These are phyloP conservation scores for Syncerus caffer DNA, from an alignment of 2,797 vertebrate genomes.

Conservation along the genomic window DNA sequence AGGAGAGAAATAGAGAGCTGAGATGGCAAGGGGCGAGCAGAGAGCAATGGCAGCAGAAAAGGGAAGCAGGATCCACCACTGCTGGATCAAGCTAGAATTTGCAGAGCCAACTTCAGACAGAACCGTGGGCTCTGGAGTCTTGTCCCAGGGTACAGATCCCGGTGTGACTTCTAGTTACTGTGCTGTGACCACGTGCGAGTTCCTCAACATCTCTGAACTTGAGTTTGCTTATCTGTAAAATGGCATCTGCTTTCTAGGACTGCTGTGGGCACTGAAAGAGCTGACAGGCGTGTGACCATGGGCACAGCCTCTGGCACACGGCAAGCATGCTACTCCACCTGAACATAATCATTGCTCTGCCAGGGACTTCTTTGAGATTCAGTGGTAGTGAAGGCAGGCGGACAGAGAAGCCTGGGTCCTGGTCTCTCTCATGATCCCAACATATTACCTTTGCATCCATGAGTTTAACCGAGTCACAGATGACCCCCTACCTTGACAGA, in stretches of 20 bases:
- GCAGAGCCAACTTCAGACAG: background rate
- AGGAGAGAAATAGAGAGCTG: background rate
- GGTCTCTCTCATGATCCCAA: background rate
- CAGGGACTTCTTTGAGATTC: background rate
- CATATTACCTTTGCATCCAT: background rate
- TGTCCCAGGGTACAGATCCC: background rate
- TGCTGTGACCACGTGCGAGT: background rate
- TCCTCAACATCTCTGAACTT: background rate
- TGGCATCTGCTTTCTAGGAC: background rate
- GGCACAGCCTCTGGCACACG: background rate
- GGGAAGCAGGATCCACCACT: no score
- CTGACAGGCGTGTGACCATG: background rate
- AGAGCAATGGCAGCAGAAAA: background rate
- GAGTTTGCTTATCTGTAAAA: background rate
- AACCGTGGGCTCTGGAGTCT: background rate
- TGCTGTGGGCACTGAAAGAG: background rate
- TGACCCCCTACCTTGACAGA: background rate
- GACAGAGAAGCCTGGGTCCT: background rate
- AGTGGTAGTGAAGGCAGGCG: background rate
- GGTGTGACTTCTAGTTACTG: background rate
- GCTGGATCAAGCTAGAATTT: background rate
- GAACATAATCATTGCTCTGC: no score
- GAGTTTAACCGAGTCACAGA: background rate
- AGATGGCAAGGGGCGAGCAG: no score
- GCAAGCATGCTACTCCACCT: background rate